Conservation (phyloP, 2,888 invertebrate species). For the Rhagonycha fulva region DNA sequence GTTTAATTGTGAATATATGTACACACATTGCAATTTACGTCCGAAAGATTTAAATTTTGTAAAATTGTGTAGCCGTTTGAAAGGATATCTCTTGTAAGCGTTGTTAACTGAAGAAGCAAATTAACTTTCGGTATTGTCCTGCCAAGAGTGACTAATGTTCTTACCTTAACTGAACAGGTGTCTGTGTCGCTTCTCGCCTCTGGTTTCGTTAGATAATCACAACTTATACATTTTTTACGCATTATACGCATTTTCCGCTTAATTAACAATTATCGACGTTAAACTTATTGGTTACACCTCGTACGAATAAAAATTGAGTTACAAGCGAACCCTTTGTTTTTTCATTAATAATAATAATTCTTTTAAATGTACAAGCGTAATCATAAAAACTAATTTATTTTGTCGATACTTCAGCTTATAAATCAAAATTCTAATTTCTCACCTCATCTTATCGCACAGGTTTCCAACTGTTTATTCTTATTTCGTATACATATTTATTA, state of each 20-base stretch:
- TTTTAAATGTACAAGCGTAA: slow-evolving; percentile 18
- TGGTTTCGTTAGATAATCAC: slow-evolving; percentile 31
- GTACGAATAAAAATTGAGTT: background rate
- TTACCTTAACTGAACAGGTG: slow-evolving; percentile 41
- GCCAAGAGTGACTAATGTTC: slow-evolving; percentile 50
- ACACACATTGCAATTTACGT: slow-evolving; percentile 2
- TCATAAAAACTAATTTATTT: slow-evolving; percentile 30
- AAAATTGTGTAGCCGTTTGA: slow-evolving; percentile 30
- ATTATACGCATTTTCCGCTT: background rate
- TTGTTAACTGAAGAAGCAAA: slow-evolving; percentile 51
- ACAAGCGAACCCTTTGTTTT: slow-evolving; percentile 7
- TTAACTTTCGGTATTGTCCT: slow-evolving; percentile 53
- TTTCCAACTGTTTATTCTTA: slow-evolving; percentile 35
- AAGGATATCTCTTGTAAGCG: slow-evolving; percentile 33
- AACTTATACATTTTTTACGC: background rate
- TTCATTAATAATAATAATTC: slow-evolving; percentile 27
- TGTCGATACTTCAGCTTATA: slow-evolving; percentile 25
- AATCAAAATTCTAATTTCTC: slow-evolving; percentile 36
- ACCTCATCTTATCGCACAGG: slow-evolving; percentile 29
- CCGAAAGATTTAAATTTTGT: slow-evolving; percentile 19
- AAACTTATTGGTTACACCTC: background rate
- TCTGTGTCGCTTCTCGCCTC: slow-evolving; percentile 42
- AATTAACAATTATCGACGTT: background rate
- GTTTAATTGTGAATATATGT: slow-evolving; percentile 2
- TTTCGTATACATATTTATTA: slow-evolving; percentile 27